These are phyloP conservation scores for Altica lythri DNA, from an alignment of 2,888 invertebrate genomes.

Conservation along the genomic window DNA sequence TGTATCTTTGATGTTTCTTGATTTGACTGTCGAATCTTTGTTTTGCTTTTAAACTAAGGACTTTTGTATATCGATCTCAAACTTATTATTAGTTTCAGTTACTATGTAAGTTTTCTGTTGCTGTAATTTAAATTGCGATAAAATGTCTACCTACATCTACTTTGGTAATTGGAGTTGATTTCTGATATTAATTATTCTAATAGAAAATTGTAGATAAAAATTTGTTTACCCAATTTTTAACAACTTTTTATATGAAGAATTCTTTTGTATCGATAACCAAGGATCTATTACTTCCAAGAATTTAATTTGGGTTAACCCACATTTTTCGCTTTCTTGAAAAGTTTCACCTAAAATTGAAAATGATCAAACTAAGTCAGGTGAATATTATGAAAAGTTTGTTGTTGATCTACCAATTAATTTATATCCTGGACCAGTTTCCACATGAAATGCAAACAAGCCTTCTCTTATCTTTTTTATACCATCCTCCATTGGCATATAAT, in stretches of 20 bases:
- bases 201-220: no score
- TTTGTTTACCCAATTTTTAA: conserved; percentile 63
- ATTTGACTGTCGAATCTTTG: no score
- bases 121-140: no score
- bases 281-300: conserved; percentile 67
- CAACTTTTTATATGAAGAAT: conserved; percentile 66
- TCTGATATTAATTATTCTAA: no score
- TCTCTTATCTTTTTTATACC: conserved; percentile 65
- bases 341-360: conserved; percentile 68
- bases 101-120: no score
- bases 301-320: conserved; percentile 70
- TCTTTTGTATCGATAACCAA: conserved; percentile 66
- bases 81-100: no score
- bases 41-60: no score
- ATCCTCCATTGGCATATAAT: conserved; percentile 66
- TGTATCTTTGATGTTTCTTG: no score
- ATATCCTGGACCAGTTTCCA: conserved; percentile 72
- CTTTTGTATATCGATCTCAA: no score
- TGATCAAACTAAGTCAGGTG: no score
- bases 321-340: conserved; percentile 73
- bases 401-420: conserved; percentile 62
- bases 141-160: no score
- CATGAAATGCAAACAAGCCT: conserved; percentile 73
- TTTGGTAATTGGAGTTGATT: no score
- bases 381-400: conserved; percentile 43